Evolutionary conservation across 2,888 invertebrate species (phyloP), one percentile per base, ranked within the genome.

Genomic region (Apodemia duryi): DNA sequence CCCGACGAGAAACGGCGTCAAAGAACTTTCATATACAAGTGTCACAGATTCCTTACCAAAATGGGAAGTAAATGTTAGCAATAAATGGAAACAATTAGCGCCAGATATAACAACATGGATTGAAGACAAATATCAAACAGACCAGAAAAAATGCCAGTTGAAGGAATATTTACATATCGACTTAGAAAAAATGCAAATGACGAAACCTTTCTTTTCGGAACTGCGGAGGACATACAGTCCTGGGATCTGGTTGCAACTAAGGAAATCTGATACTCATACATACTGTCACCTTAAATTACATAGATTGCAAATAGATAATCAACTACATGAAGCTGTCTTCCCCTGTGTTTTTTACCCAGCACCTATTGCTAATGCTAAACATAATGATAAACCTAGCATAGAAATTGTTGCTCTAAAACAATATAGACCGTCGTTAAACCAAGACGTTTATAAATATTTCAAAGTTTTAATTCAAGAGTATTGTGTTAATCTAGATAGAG

Each of bases 121-220:
- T 62, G 97, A 97, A 80, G 96, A 96, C 71, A 95, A 96, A 76
- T 96, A 95, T 86, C 93, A 92, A 73, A 92, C 93, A 38, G 94
- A 95, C 13, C 93, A 94, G 71, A 94, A 94, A 74, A 94, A 94
- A 75, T 96, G 96, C 63, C 95, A 95, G 72, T 83, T 96, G 61
- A 96, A 96, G 78, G 96, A 96, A 78, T 95, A 95, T 79, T 94
- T 97, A 9, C 88, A 96, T 91, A 95, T 96, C 65, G 96, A 97
- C 79, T 93, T 97, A 72, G 94, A 94, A 63, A 96, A 95, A 81
- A 97, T 97, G 97, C 95, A 95, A 74, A 96, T 97, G 96, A 94
- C 95, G 0, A 96, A 96, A 80, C 97, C 97, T 0, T 97, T 96
- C 84, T 96, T 95, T 77, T 96, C 96, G 0, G 95, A 96, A 75